Conservation (phyloP, 2,888 invertebrate genomes). For the Clistopyga incitator region DNA sequence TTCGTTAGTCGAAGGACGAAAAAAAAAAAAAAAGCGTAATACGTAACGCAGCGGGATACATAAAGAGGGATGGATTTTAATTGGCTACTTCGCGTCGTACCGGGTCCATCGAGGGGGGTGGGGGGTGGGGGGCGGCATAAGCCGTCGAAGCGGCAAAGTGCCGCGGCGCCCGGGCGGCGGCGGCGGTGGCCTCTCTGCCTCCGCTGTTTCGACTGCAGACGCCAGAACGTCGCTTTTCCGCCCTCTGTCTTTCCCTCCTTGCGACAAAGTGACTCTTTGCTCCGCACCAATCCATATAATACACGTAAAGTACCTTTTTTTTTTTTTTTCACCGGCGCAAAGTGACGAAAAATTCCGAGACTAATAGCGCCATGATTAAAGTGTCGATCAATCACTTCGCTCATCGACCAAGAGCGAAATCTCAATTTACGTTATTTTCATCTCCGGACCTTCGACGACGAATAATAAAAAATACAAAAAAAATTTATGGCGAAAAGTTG, state of each 20-base stretch:
- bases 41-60: constrained; percentile 50
- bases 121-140: constrained; percentile 70
- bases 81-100: constrained; percentile 74
- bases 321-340: not conserved
- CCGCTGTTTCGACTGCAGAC: constrained; percentile 55
- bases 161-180: constrained; percentile 71
- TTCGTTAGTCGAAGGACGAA: constrained; percentile 16
- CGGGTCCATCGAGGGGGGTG: constrained; percentile 40
- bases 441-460: not conserved
- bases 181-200: constrained; percentile 58
- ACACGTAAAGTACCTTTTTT: constrained; percentile 11
- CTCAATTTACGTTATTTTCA: not conserved
- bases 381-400: constrained; percentile 56
- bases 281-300: not conserved
- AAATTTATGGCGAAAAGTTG: not conserved
- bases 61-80: constrained; percentile 74
- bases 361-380: constrained; percentile 56
- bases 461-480: not conserved
- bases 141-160: constrained; percentile 75
- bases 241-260: constrained; percentile 45
- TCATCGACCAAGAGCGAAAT: not conserved
- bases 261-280: not conserved
- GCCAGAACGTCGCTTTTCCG: constrained; percentile 48
- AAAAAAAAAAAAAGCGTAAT: constrained; percentile 31
- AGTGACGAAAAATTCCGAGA: constrained; percentile 38